Conservation (phyloP, 2,797 vertebrate species). For the Galaxias olidus region DNA sequence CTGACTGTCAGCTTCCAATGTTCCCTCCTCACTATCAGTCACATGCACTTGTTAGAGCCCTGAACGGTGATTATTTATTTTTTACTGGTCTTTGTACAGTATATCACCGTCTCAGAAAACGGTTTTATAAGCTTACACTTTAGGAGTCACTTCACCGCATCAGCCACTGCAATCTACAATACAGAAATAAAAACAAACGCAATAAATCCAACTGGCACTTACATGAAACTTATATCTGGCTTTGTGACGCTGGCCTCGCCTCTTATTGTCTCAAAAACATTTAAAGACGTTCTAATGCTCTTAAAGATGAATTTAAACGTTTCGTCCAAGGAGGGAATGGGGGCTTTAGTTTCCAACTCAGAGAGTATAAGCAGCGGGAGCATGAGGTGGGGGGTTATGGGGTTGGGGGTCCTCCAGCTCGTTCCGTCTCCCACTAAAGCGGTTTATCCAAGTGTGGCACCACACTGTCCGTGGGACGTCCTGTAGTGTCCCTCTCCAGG, state of each 20-base stretch:
- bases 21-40: too few relatives aligned
- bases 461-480: conserved; percentile 30
- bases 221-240: conserved; percentile 38
- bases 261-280: too few relatives aligned
- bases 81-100: neutral
- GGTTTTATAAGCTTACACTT: conserved; percentile 5
- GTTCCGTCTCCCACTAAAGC: conserved; percentile 43
- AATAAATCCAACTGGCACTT: conserved; percentile 30
- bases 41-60: too few relatives aligned
- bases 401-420: conserved; percentile 23
- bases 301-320: conserved; percentile 14
- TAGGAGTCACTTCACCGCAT: neutral
- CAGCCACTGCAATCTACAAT: neutral
- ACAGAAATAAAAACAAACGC: neutral
- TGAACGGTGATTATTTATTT: neutral
- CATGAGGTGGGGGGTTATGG: too few relatives aligned
- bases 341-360: conserved; percentile 22
- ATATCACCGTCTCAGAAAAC: neutral
- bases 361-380: conserved; percentile 14
- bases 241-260: too few relatives aligned
- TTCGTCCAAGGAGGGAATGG: conserved; percentile 13
- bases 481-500: conserved; percentile 19
- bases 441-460: conserved; percentile 53
- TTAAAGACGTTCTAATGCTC: conserved; percentile 14
- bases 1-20: neutral